Base-by-base conservation (phyloP, 2,888 invertebrate genomes). In the Diadromus collaris region DNA sequence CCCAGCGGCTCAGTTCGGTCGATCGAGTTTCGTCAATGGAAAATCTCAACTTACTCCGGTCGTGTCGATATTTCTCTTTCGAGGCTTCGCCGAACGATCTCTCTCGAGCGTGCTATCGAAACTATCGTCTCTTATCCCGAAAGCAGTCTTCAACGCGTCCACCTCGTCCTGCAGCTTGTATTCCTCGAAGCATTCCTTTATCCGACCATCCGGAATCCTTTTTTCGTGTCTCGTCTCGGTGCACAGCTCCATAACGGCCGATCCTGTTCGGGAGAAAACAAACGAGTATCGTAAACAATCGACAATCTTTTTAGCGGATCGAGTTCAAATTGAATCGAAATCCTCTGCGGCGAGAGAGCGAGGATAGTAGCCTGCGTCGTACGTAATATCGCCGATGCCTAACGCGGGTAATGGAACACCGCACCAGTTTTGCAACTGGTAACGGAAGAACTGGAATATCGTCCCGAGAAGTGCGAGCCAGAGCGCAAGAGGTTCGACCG, bases 391-490 rank as follows among this genome's bases (percentile, higher is more conserved):
- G 29, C 24, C 38, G 60, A 58, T 46, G 56, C 58, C 27, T 48
- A 56, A 69, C 60, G 56, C 68, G 77, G 77, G 56, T 77, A 77
- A 77, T 38, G 63, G 63, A 77, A 77, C 68, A 77, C 72, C 69
- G 58, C 29, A 41, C 41, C 38, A 73, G 73, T 69, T 78, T 73
- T 78, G 73, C 69, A 77, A 78, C 78, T 46, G 44, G 64, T 56
- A 78, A 73, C 69, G n/a, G 38, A 65, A 74, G 76, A 72, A 79
- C 76, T 60, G 74, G 71, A 71, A 78, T 79, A 79, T 75, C 38
- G 41, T 64, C 38, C 63, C 73, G n/a, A 69, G 78, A 78, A 78
- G 46, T 44, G 60, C 71, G 71, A 65, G 64, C 41, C 65, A 56
- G 64, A 74, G 16, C 67, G 24, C 67, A 60, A 68, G 65, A 71